A percentile compares a stretch with the other conserved stretches of the same genome.
phyloP scores from a whole-genome alignment of 1,140 invertebrate species.

The Archivesica marissinica region DNA sequence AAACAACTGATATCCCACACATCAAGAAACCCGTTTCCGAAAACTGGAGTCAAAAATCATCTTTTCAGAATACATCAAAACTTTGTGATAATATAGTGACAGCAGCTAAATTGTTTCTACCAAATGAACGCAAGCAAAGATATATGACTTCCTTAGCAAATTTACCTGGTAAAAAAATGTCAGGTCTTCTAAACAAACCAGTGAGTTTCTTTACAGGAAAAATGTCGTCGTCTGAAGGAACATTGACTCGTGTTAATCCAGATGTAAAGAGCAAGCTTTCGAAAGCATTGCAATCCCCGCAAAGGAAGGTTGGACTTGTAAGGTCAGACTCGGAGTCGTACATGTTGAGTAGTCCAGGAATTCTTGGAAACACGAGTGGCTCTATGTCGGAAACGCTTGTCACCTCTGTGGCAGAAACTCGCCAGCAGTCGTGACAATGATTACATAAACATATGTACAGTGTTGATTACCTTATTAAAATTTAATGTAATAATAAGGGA shows the following conservation, averaged over 20 bases:
- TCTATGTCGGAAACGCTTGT: background rate
- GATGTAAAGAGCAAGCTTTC: slow-evolving; percentile 53
- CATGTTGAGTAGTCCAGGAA: background rate
- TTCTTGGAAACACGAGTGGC: background rate
- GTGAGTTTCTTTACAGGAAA: background rate
- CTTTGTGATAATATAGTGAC: no score
- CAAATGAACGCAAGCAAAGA: background rate
- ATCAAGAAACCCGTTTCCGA: background rate
- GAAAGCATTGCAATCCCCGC: slow-evolving; percentile 50
- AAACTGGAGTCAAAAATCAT: background rate
- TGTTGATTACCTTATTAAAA: background rate
- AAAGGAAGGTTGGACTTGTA: slow-evolving; percentile 33
- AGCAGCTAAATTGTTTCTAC: no score
- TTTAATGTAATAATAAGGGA: no score
- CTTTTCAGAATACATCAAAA: background rate
- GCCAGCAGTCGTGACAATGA: slow-evolving; percentile 23
- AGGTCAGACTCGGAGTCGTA: background rate
- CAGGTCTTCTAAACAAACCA: background rate
- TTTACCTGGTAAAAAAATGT: background rate
- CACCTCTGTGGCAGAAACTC: background rate
- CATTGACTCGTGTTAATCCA: slow-evolving; percentile 52
- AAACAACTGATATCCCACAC: background rate
- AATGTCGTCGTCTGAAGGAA: slow-evolving; percentile 31
- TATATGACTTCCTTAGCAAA: background rate
- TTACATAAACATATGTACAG: background rate